Evolutionary conservation across 2,797 vertebrate species (phyloP).

Genomic region (Taenioides sp.): DNA sequence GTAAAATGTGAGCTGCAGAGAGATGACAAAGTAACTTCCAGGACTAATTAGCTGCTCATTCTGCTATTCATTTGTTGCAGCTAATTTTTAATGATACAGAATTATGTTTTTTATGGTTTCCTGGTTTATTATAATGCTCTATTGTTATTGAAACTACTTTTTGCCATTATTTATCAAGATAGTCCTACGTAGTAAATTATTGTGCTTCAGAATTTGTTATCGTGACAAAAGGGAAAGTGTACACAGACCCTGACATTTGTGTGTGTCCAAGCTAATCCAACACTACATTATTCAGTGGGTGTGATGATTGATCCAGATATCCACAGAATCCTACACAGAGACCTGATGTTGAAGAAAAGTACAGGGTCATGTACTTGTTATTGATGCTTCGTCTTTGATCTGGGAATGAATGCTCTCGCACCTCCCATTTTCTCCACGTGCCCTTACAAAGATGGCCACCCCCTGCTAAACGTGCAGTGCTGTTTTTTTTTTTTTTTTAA

Average conservation of each 20-base stretch:
- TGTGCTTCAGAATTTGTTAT: too few relatives aligned
- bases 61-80: too few relatives aligned
- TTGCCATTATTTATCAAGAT: too few relatives aligned
- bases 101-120: too few relatives aligned
- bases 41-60: too few relatives aligned
- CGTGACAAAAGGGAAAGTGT: not conserved
- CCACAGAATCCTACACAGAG: conserved; percentile 1
- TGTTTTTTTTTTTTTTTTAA: not conserved
- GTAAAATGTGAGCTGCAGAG: too few relatives aligned
- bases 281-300: conserved; percentile 34
- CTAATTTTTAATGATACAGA: too few relatives aligned
- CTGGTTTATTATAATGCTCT: too few relatives aligned
- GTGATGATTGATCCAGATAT: conserved; percentile 20
- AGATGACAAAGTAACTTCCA: too few relatives aligned
- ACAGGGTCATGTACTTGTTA: conserved; percentile 18
- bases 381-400: conserved; percentile 12
- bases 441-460: conserved; percentile 37
- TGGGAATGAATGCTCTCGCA: not conserved
- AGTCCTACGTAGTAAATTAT: too few relatives aligned
- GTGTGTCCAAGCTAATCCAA: conserved; percentile 9
- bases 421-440: not conserved
- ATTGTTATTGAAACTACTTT: too few relatives aligned
- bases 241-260: not conserved
- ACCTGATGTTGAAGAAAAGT: conserved; percentile 1
- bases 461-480: conserved; percentile 39